Percentiles rank a stretch among this genome's conserved stretches.
These are phyloP conservation scores for Phrynocephalus versicolor DNA, from an alignment of 2,113 vertebrate species.

Conservation along the genomic window DNA sequence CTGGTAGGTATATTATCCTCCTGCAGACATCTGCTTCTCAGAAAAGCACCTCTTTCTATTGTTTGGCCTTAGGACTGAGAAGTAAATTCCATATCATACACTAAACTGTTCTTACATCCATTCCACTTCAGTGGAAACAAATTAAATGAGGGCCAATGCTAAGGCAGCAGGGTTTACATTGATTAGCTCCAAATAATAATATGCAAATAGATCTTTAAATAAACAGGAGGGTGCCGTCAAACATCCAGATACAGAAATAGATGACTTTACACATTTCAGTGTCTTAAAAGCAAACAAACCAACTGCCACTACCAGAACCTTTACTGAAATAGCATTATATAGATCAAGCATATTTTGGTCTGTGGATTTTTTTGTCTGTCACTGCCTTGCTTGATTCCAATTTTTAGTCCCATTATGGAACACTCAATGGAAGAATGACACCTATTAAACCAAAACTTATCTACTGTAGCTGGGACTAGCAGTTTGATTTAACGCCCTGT, in stretches of 20 bases:
- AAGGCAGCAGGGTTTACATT: slow-evolving; percentile 14
- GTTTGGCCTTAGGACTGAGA: slow-evolving; percentile 42
- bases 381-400: neutral
- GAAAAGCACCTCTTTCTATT: slow-evolving; percentile 51
- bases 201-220: slow-evolving; percentile 3
- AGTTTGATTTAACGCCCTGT: neutral
- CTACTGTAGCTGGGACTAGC: too few species aligned
- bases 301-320: neutral
- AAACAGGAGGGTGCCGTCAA: neutral
- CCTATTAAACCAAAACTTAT: too few species aligned
- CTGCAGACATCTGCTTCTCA: slow-evolving; percentile 53
- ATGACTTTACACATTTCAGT: slow-evolving; percentile 21
- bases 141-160: slow-evolving; percentile 1
- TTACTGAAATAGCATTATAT: slow-evolving; percentile 17
- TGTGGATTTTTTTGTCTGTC: neutral
- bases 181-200: slow-evolving; percentile 11
- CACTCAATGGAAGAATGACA: too few species aligned
- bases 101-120: slow-evolving; percentile 36
- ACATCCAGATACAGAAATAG: neutral
- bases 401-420: too few species aligned
- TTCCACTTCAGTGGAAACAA: slow-evolving; percentile 34
- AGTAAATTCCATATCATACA: slow-evolving; percentile 24
- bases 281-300: neutral
- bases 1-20: slow-evolving; percentile 53
- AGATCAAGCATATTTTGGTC: neutral